Evolutionary conservation across 2,888 invertebrate genomes (phyloP), one percentile per base, ranked within the genome.

Genomic region (Napeogenes sylphis): DNA sequence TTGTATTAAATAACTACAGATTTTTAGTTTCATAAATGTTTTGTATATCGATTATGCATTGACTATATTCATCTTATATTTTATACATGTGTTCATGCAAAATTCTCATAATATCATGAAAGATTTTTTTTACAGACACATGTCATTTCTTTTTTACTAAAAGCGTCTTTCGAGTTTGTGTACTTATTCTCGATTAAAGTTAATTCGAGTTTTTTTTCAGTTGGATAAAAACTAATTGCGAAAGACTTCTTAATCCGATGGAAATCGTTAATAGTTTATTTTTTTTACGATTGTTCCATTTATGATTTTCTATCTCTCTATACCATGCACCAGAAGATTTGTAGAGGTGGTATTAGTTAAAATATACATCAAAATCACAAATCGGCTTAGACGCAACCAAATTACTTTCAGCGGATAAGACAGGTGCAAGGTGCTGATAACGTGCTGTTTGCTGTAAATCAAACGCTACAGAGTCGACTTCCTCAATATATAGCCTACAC

Each of bases 351-450:
- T 51, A 4, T 30, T 30, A 68, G 66, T 61, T 64, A 77, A 73
- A 74, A 68, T 75, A 81, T 82, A 81, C 81, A 83, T 83, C 81
- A 79, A 79, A 84, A 79, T 79, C 79, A 71, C 70, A 82, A 85
- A 85, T 80, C 84, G 77, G 84, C 84, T 86, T 83, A 85, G 70
- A 71, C 61, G 71, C 66, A 61, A 65, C 71, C 56, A 62, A 57
- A 61, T 63, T 66, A 65, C 64, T 67, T 67, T 63, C 58, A 66
- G 61, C 58, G 68, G 78, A 78, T 81, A 80, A 84, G 81, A 79
- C 85, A 85, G 85, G 85, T 86, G 85, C 81, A 78, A 81, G 80
- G 75, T 73, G 76, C 62, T 75, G 86, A 85, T 86, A 86, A 82
- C 82, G 74, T 72, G 72, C 46, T 72, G 77, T 61, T 72, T 73